Conservation (phyloP, 2,888 invertebrate genomes). For the Mesorhabditis belari region DNA sequence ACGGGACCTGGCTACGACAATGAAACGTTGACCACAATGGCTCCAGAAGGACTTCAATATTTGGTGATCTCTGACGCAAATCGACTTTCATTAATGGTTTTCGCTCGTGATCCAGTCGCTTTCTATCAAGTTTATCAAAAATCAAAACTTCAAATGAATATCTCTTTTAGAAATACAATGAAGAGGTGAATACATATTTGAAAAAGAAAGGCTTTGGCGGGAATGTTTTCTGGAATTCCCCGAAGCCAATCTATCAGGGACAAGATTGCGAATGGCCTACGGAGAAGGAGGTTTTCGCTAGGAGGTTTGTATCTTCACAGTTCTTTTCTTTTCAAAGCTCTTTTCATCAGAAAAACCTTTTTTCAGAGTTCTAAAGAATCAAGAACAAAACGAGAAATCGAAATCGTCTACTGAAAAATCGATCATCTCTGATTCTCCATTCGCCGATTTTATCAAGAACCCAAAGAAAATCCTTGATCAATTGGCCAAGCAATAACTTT, state of each 20-base stretch:
- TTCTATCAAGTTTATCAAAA: slow-evolving; percentile 52
- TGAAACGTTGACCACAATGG: slow-evolving; percentile 30
- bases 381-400: slow-evolving; percentile 37
- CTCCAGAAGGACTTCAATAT: slow-evolving; percentile 47
- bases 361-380: slow-evolving; percentile 49
- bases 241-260: slow-evolving; percentile 53
- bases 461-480: slow-evolving; percentile 48
- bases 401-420: slow-evolving; percentile 41
- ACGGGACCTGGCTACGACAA: slow-evolving; percentile 51
- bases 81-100: slow-evolving; percentile 50
- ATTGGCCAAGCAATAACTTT: slow-evolving; percentile 21
- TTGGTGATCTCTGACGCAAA: slow-evolving; percentile 52
- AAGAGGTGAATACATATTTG: slow-evolving; percentile 49
- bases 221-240: slow-evolving; percentile 53
- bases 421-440: slow-evolving; percentile 10
- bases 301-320: slow-evolving; percentile 9
- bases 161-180: slow-evolving; percentile 48
- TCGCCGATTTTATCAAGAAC: slow-evolving; percentile 48
- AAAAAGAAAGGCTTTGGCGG: slow-evolving; percentile 52
- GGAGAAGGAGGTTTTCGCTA: slow-evolving; percentile 52
- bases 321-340: too few relatives aligned
- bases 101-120: slow-evolving; percentile 49
- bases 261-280: slow-evolving; percentile 53
- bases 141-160: too few relatives aligned
- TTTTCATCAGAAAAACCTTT: too few relatives aligned